A percentile compares a stretch with the other conserved stretches of the same genome.
These are phyloP conservation scores for Vidua chalybeata DNA, from an alignment of 2,113 vertebrate genomes.

Conservation along the genomic window DNA sequence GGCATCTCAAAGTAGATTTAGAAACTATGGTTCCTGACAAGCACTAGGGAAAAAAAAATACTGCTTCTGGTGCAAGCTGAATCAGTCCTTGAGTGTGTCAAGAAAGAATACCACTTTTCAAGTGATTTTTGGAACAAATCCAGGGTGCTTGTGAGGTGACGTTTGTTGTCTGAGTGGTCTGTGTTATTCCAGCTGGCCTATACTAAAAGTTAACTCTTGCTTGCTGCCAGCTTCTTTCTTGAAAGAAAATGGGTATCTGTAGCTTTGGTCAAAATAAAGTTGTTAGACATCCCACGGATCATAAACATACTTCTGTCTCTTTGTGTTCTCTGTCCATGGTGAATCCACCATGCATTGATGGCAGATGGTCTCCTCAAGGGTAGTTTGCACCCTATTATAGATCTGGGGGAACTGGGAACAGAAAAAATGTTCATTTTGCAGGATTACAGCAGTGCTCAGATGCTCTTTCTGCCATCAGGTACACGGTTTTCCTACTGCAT, in stretches of 20 bases:
- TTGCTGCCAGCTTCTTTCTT: conserved; percentile 40
- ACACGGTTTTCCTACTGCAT: not conserved
- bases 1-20: conserved; percentile 20
- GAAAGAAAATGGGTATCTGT: not conserved
- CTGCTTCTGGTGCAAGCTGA: conserved; percentile 34
- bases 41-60: not conserved
- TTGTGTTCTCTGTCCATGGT: not conserved
- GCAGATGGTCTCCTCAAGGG: not conserved
- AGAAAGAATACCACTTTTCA: conserved; percentile 68
- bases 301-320: not conserved
- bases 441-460: not conserved
- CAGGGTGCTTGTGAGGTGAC: conserved; percentile 67
- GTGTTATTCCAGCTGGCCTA: conserved; percentile 65
- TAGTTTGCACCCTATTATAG: not conserved
- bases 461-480: not conserved
- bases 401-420: not conserved
- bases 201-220: conserved; percentile 61
- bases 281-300: not conserved
- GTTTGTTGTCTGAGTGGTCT: conserved; percentile 67
- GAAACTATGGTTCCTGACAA: not conserved
- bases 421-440: not conserved
- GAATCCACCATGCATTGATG: not conserved
- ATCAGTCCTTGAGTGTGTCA: conserved; percentile 43
- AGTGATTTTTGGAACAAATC: conserved; percentile 66
- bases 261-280: conserved; percentile 24